Evolutionary conservation across 2,888 invertebrate species (phyloP), one percentile per base, ranked within the genome.

Genomic region (Aromia moschata): DNA sequence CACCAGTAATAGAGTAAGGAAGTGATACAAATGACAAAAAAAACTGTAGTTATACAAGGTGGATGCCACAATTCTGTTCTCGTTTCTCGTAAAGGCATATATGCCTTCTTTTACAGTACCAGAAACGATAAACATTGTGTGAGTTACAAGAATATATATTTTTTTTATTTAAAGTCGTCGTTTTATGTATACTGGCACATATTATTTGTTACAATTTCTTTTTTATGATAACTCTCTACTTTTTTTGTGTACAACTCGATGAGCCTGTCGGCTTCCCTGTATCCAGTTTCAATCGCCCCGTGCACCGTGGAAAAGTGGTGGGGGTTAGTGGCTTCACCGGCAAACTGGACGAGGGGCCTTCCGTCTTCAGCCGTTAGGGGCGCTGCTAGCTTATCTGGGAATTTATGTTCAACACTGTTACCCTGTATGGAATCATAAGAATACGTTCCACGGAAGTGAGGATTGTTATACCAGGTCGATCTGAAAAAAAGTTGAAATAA

Each of bases 261-360:
- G 7, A 33, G 33, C 11, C 3, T 69, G 41, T 77, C 72, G 11
- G 82, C 82, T 72, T 83, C 82, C 43, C 82, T 72, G 68, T 74
- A 71, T 1, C 83, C 83, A 45, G 78, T 71, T 65, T 80, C 80
- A 47, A 80, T 72, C 0, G 83, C 83, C 31, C 83, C 83, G 64
- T 83, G 83, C 1, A 82, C 81, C 2, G 82, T 82, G 2, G 81
- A 80, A 68, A 72, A 82, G 60, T 70, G 79, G 60, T 72, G 18
- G 2, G 58, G 54, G 64, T 77, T 72, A 0, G 84, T 83, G 0
- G 84, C 85, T 62, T 85, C 84, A 0, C 85, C 85, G 0, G 84
- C 84, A 75, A 85, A 85, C 11, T 84, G 25, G 7, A 51, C 33
- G 14, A 18, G 11, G n/a, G 52, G 52, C 10, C 18, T 40, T 2